These are phyloP conservation scores for Micronycteris hirsuta DNA, from an alignment of 2,113 vertebrate genomes.

Conservation along the genomic window DNA sequence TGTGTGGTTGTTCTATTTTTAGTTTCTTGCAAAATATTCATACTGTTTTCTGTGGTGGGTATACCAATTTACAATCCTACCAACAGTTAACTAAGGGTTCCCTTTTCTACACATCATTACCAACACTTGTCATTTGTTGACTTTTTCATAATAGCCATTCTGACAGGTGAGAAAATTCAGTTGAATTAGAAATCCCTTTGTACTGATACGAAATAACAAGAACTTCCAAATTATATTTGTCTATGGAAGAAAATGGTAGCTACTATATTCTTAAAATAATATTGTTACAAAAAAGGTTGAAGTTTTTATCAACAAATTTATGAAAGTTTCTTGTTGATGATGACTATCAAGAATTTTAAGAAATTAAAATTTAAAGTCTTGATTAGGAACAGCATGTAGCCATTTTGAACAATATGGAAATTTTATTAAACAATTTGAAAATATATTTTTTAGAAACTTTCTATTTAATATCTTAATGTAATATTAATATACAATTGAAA, in stretches of 20 bases:
- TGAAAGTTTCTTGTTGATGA: background rate
- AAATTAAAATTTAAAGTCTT: background rate
- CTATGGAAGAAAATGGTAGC: background rate
- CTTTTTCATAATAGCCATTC: background rate
- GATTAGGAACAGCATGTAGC: background rate
- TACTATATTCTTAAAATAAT: background rate
- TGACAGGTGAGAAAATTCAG: background rate
- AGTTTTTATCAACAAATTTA: background rate
- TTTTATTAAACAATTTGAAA: background rate
- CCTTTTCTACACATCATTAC: background rate
- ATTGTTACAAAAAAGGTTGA: background rate
- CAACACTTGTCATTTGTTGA: background rate
- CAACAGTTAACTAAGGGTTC: background rate
- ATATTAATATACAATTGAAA: background rate
- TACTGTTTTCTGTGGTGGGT: background rate
- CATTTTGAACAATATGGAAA: background rate
- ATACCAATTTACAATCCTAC: background rate
- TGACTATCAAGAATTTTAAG: conserved; percentile 31
- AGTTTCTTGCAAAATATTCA: background rate
- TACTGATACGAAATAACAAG: background rate
- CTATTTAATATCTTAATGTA: conserved; percentile 7
- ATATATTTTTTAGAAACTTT: background rate
- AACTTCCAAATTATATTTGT: background rate
- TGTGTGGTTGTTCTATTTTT: background rate
- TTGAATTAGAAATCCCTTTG: background rate